These are phyloP conservation scores for Eilema griseolum DNA, from an alignment of 2,888 invertebrate species.

Conservation along the genomic window DNA sequence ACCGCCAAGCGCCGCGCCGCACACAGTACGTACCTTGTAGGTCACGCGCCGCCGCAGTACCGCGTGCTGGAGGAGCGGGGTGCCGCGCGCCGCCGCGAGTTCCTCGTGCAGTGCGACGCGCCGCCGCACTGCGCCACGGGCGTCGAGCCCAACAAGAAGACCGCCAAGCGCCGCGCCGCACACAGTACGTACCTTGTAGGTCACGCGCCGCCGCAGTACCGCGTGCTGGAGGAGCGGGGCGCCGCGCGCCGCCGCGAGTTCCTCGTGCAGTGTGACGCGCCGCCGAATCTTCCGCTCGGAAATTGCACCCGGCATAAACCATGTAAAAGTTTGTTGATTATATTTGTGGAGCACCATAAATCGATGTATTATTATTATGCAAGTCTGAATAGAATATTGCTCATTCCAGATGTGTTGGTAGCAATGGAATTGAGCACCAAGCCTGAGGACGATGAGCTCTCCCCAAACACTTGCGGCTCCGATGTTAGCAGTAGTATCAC, in stretches of 20 bases:
- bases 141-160: slow-evolving; percentile 97
- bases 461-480: slow-evolving; percentile 37
- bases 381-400: not conserved
- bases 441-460: slow-evolving; percentile 45
- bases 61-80: slow-evolving; percentile 94
- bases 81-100: slow-evolving; percentile 95
- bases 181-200: slow-evolving; percentile 87
- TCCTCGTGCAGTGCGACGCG: slow-evolving; percentile 92
- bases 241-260: slow-evolving; percentile 97
- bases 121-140: slow-evolving; percentile 91
- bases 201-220: too few species aligned
- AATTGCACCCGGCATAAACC: too few species aligned
- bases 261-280: slow-evolving; percentile 91
- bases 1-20: too few species aligned
- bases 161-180: slow-evolving; percentile 98
- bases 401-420: slow-evolving; percentile 74
- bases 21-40: too few species aligned
- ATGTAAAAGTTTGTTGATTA: not conserved
- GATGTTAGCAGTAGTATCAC: slow-evolving; percentile 44
- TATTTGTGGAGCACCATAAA: too few species aligned
- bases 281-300: too few species aligned
- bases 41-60: slow-evolving; percentile 90
- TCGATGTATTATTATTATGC: too few species aligned
- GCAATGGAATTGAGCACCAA: slow-evolving; percentile 75
- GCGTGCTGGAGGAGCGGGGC: too few species aligned